phyloP scores from a whole-genome alignment of 2,797 vertebrate species.

The Ctenochaetus hawaiiensis region DNA sequence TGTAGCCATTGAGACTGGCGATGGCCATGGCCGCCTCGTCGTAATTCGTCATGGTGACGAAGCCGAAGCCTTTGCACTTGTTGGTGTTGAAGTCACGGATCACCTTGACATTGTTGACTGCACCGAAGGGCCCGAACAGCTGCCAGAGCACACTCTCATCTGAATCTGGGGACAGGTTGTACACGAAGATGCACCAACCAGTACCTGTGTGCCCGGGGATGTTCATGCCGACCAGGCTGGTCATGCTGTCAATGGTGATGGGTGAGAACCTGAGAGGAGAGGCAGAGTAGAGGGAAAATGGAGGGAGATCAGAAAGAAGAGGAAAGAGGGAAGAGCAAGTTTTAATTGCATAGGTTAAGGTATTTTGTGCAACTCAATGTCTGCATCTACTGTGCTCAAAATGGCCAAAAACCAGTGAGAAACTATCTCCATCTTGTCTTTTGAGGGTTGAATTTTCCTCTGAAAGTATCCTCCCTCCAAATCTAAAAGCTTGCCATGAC shows the following conservation, averaged over 20 bases:
- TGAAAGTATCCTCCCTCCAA: conserved; percentile 7
- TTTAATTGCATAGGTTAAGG: conserved; percentile 40
- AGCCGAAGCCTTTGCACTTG: conserved; percentile 99
- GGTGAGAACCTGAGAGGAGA: conserved; percentile 93
- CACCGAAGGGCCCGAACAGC: conserved; percentile 98
- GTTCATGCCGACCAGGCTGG: conserved; percentile 99
- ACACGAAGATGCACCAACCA: conserved; percentile 99
- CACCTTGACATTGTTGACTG: conserved; percentile 99
- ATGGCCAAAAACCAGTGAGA: conserved; percentile 46
- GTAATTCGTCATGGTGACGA: conserved; percentile 99
- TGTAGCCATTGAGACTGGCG: conserved; percentile 99
- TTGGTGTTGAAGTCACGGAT: conserved; percentile 99
- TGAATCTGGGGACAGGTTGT: conserved; percentile 99
- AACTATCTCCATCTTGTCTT: conserved; percentile 11
- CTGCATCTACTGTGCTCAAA: conserved; percentile 44
- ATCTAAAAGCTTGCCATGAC: conserved; percentile 15
- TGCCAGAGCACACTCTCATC: conserved; percentile 99
- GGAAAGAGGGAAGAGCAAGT: conserved; percentile 32
- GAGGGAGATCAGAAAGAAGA: conserved; percentile 36
- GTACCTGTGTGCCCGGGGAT: conserved; percentile 99
- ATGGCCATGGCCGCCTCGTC: conserved; percentile 99
- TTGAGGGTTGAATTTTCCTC: not conserved
- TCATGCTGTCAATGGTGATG: conserved; percentile 99
- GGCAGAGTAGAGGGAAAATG: conserved; percentile 19
- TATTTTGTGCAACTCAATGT: conserved; percentile 5